Conservation (phyloP, 1,140 invertebrate genomes). For the Eurosta solidaginis region DNA sequence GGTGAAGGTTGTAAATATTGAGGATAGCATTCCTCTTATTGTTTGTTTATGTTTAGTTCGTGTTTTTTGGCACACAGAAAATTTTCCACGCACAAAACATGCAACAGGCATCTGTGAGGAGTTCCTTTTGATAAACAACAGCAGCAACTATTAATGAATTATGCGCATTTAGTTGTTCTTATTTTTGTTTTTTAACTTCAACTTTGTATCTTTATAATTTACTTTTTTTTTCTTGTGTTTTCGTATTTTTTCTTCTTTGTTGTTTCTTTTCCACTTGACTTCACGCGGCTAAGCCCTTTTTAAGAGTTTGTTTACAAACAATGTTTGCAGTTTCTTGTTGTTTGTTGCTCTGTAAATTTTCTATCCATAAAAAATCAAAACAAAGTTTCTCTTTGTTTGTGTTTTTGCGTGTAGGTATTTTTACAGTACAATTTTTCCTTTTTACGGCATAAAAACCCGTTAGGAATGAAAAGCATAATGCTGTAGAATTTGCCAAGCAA, state of each 20-base stretch:
- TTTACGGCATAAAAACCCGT: no score
- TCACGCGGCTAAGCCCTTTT: background rate
- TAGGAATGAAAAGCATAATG: no score
- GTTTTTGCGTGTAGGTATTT: background rate
- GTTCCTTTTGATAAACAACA: background rate
- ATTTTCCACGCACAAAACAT: background rate
- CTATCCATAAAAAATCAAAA: background rate
- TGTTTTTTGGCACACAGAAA: background rate
- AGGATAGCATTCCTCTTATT: no score
- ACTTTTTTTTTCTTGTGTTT: background rate
- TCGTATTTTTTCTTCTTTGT: background rate
- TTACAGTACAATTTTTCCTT: no score
- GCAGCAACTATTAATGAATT: no score
- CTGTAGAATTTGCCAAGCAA: no score
- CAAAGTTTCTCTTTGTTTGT: background rate
- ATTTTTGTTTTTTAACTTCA: background rate
- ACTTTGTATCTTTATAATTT: no score
- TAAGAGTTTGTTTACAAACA: conserved; percentile 28
- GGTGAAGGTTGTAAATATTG: no score
- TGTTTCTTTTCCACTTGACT: background rate
- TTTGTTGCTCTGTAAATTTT: background rate
- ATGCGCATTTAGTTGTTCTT: background rate
- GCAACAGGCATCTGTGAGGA: background rate
- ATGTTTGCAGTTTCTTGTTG: background rate
- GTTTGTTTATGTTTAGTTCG: background rate